Percentiles rank a stretch among this genome's conserved stretches.
Conservation (phyloP, 2,888 invertebrate genomes). For the Drosophila vallismaia region DNA sequence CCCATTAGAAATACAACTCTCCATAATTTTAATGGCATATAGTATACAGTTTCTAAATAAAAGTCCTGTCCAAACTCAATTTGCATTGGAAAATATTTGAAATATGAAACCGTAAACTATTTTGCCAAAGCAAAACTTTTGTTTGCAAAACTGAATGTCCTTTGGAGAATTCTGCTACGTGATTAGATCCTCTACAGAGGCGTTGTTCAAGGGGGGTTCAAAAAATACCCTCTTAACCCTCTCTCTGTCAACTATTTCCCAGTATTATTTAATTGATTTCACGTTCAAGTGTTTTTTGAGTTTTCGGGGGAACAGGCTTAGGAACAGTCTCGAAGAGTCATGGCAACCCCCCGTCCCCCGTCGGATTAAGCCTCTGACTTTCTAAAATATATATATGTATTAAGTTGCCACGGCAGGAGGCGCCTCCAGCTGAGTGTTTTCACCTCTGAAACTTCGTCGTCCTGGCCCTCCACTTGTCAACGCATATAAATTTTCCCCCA, state of each 20-base stretch:
- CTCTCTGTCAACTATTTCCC: not conserved
- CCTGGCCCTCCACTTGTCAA: conserved; percentile 53
- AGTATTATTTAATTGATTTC: not conserved
- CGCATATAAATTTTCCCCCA: conserved; percentile 56
- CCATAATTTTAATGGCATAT: not conserved
- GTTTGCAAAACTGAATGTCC: not conserved
- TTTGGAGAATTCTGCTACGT: conserved; percentile 4
- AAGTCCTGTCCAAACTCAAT: conserved; percentile 5
- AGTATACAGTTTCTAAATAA: too few species aligned
- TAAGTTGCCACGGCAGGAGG: not conserved
- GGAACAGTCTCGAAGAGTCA: not conserved
- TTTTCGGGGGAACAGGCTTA: not conserved
- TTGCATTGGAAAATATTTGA: conserved; percentile 12
- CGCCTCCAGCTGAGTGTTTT: conserved; percentile 32
- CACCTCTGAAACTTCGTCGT: conserved; percentile 18
- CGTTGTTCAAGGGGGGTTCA: not conserved
- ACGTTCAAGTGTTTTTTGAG: not conserved
- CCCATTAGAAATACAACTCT: not conserved
- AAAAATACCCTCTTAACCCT: too few species aligned
- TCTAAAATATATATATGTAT: not conserved
- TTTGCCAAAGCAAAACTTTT: conserved; percentile 4
- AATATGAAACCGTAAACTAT: conserved; percentile 11
- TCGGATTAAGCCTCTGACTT: not conserved
- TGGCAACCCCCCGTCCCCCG: conserved; percentile 4
- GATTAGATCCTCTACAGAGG: not conserved